Base-by-base conservation (phyloP, 2,797 vertebrate species). In the Leuciscus waleckii region DNA sequence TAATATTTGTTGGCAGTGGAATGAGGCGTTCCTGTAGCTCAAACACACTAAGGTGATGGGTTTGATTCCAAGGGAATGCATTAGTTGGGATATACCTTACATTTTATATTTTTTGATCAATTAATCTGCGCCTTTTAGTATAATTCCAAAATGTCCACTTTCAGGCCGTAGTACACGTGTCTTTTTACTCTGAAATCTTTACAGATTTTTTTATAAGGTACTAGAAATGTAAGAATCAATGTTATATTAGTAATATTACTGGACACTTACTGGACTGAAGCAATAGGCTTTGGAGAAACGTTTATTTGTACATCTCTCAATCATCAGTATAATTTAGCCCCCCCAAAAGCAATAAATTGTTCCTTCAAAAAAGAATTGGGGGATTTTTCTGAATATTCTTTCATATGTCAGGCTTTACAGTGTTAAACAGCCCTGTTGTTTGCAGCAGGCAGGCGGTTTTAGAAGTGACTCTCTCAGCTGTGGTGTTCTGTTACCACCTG, bases 401-500 rank as follows among this genome's bases (percentile, higher is more conserved):
- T 63, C 26, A 29, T 61, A 29, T 63, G 13, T 63, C 26, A 29
- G 9, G 26, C 71, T 51, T 26, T 73, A 10, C 70, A 51, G 8
- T 29, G 46, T 9, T 51, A 23, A 75, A 54, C 17, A 74, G 63
- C 26, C 46, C 61, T 37, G 67, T 71, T 81, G 29, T 76, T 56
- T 9, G 6, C 37, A 4, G 16, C 2, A 11, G 26, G 61, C 29
- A 32, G 6, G 29, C 14, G 7, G 39, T 73, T 73, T 43, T 73
- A 7, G 1, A 41, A 26, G 75, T 8, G 37, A 11, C 17, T 56
- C 17, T 79, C 16, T 77, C 29, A 23, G 35, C 35, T 19, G 67
- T 73, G 51, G 78, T 80, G 68, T 84, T 58, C n/a, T 88, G 82
- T 76, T 85, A 70, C 85, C 88, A 76, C 77, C 86, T 89, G 84